These are phyloP conservation scores for Distichodus sexfasciatus DNA, from an alignment of 2,797 vertebrate species.

Conservation along the genomic window DNA sequence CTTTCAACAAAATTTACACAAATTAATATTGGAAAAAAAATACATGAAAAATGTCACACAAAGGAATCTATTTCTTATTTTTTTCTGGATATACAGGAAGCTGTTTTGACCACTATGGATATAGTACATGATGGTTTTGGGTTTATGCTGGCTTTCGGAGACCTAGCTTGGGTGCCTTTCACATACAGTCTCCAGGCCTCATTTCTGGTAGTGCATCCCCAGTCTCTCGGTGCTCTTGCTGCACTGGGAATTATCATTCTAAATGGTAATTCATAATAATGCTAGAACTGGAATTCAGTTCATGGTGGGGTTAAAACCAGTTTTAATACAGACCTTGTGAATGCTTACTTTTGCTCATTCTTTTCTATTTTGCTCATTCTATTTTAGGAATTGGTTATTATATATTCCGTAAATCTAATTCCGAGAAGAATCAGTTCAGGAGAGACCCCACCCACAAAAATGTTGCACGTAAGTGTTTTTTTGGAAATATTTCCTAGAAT, in stretches of 20 bases:
- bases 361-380: neutral
- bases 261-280: constrained; percentile 71
- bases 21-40: too few relatives aligned
- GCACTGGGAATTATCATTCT: constrained; percentile 72
- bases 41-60: too few relatives aligned
- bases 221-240: constrained; percentile 64
- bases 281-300: too few relatives aligned
- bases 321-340: neutral
- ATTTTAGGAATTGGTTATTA: constrained; percentile 81
- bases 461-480: constrained; percentile 73
- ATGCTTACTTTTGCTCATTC: too few relatives aligned
- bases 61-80: too few relatives aligned
- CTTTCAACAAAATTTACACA: too few relatives aligned
- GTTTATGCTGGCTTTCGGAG: constrained; percentile 92
- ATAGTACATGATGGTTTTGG: constrained; percentile 90
- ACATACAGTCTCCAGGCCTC: constrained; percentile 85
- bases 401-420: constrained; percentile 86
- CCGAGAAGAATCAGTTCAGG: constrained; percentile 89
- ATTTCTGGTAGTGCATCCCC: constrained; percentile 84
- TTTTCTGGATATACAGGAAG: constrained; percentile 71
- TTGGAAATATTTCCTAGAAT: neutral
- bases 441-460: constrained; percentile 81
- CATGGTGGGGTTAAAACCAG: too few relatives aligned
- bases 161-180: constrained; percentile 90
- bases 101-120: constrained; percentile 89